phyloP scores from a whole-genome alignment of 2,888 invertebrate genomes.

The Thereva unica region DNA sequence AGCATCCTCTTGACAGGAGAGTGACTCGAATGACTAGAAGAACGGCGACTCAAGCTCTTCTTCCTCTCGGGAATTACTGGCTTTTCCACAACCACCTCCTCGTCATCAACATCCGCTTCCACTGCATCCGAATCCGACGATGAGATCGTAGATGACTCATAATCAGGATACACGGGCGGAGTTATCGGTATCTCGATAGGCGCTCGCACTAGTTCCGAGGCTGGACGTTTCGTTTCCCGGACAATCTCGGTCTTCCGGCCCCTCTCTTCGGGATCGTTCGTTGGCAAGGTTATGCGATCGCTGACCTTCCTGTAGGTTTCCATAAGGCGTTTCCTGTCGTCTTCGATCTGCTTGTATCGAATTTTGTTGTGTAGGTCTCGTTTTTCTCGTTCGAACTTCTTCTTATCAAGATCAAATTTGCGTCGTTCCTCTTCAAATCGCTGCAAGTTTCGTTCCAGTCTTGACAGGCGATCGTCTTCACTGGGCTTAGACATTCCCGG shows the following conservation, averaged over 20 bases:
- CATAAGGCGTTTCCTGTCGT: constrained; percentile 53
- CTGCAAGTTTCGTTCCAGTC: constrained; percentile 53
- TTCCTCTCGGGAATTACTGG: constrained; percentile 6
- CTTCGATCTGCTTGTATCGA: constrained; percentile 53
- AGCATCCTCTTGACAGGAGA: no score
- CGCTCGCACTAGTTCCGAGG: constrained; percentile 42
- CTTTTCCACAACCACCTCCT: constrained; percentile 19
- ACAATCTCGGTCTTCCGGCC: constrained; percentile 10
- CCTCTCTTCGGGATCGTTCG: constrained; percentile 51
- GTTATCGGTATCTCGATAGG: constrained; percentile 11
- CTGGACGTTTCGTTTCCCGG: background rate
- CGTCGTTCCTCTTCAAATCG: constrained; percentile 56
- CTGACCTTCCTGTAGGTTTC: constrained; percentile 54
- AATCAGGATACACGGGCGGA: constrained; percentile 41
- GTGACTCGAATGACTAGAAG: constrained; percentile 42
- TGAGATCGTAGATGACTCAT: constrained; percentile 57
- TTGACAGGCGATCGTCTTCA: constrained; percentile 46
- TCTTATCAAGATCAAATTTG: constrained; percentile 58
- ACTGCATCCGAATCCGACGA: constrained; percentile 54
- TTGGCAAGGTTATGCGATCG: constrained; percentile 49
- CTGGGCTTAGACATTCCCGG: constrained; percentile 12
- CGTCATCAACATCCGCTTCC: constrained; percentile 42
- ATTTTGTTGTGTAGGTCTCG: constrained; percentile 58
- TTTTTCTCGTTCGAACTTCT: constrained; percentile 60
- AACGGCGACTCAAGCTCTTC: constrained; percentile 47